Evolutionary conservation across 2,797 vertebrate genomes (phyloP).

Genomic region (Eupleurogrammus muticus): DNA sequence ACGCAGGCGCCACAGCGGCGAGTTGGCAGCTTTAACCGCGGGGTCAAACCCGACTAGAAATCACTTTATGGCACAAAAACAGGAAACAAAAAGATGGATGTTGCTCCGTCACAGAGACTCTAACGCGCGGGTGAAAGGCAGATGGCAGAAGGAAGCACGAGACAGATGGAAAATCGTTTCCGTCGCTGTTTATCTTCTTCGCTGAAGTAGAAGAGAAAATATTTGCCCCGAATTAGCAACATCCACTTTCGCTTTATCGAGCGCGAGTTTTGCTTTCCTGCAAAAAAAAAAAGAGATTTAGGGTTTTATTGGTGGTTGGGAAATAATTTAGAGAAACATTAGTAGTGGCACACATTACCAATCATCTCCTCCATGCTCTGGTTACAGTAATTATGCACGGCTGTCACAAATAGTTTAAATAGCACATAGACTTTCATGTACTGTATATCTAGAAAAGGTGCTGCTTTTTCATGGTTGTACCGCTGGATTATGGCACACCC

Average conservation of each 20-base stretch:
- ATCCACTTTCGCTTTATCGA: conserved; percentile 17
- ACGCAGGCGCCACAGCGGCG: too few species aligned
- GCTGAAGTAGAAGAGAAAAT: conserved; percentile 35
- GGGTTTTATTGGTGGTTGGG: conserved; percentile 24
- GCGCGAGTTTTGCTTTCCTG: conserved; percentile 24
- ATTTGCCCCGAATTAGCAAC: conserved; percentile 34
- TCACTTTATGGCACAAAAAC: conserved; percentile 45
- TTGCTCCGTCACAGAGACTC: conserved; percentile 25
- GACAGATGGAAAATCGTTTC: conserved; percentile 56
- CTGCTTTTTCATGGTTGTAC: conserved; percentile 1
- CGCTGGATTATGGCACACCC: background rate
- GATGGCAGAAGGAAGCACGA: conserved; percentile 39
- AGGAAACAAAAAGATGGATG: conserved; percentile 37
- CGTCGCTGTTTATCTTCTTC: conserved; percentile 42
- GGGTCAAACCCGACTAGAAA: conserved; percentile 24
- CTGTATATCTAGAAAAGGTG: background rate
- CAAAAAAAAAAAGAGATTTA: conserved; percentile 33
- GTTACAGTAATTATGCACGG: conserved; percentile 31
- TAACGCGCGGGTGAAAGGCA: conserved; percentile 31
- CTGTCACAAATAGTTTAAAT: conserved; percentile 12
- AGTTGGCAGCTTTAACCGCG: background rate
- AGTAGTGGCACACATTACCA: conserved; percentile 21
- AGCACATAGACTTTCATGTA: background rate
- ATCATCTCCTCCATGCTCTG: conserved; percentile 3
- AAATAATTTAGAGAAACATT: conserved; percentile 41